Evolutionary conservation across 1,140 invertebrate species (phyloP).

Genomic region (Philotrypesis tridentata): DNA sequence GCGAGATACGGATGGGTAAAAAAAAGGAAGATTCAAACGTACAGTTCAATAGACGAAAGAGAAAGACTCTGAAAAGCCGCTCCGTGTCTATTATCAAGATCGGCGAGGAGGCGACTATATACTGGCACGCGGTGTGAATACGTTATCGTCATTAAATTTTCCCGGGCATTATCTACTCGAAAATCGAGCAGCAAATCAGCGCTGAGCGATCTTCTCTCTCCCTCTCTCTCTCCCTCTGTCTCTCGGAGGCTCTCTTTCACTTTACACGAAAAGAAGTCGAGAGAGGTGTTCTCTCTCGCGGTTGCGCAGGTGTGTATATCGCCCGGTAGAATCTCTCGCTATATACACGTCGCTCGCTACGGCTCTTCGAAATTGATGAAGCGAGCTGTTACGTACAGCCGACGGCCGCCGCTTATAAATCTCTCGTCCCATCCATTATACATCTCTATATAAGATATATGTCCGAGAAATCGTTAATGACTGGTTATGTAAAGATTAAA

Average conservation of each 20-base stretch:
- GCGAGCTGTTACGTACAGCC: background rate
- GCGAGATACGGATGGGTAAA: too few species aligned
- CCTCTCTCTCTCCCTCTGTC: too few species aligned
- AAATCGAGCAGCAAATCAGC: background rate
- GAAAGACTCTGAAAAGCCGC: too few species aligned
- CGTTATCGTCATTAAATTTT: too few species aligned
- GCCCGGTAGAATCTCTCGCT: background rate
- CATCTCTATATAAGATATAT: background rate
- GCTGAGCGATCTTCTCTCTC: too few species aligned
- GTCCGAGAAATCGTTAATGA: constrained; percentile 22
- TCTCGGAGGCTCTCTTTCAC: background rate
- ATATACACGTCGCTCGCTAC: background rate
- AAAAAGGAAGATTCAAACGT: too few species aligned
- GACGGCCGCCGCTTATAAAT: constrained; percentile 7
- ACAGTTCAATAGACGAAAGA: too few species aligned
- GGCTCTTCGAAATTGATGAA: constrained; percentile 8
- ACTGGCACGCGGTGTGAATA: too few species aligned
- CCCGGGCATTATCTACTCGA: background rate
- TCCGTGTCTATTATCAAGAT: too few species aligned
- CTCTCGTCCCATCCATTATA: background rate
- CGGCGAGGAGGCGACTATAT: too few species aligned
- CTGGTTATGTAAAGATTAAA: constrained; percentile 42
- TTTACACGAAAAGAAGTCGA: background rate
- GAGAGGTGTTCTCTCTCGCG: too few species aligned
- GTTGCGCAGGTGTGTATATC: background rate